Evolutionary conservation across 2,113 vertebrate species (phyloP).

Genomic region (Anoura caudifer): DNA sequence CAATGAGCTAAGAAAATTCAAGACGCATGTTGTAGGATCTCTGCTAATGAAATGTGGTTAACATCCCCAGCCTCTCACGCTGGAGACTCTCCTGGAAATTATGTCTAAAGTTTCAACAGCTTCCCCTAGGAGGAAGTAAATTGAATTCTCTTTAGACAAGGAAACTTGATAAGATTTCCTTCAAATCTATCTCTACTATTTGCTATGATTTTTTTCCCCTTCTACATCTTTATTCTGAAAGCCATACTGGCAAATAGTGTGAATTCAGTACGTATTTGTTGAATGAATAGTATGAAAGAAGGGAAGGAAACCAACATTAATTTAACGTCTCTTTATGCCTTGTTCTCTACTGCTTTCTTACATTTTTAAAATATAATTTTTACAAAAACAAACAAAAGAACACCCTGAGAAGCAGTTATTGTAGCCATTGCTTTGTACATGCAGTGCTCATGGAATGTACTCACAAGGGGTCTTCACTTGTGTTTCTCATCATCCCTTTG

Average conservation of each 20-base stretch:
- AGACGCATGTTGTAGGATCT: neutral
- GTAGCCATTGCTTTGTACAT: neutral
- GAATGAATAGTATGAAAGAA: neutral
- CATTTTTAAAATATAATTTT: neutral
- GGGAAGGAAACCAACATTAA: neutral
- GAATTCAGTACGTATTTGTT: neutral
- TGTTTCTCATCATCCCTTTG: neutral
- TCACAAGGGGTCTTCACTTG: neutral
- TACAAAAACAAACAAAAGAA: neutral
- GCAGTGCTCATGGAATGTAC: neutral
- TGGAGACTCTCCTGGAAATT: neutral
- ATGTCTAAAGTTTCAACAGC: neutral
- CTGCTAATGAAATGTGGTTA: neutral
- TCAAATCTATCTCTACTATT: neutral
- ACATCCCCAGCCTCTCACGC: neutral
- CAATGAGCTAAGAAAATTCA: slow-evolving; percentile 1
- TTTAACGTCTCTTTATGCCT: neutral
- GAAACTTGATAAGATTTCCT: neutral
- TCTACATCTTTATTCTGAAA: neutral
- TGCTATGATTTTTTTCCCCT: neutral
- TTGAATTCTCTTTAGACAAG: neutral
- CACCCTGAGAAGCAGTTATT: neutral
- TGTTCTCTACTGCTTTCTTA: neutral
- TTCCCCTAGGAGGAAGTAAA: neutral
- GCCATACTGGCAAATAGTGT: neutral